Conservation (phyloP, 2,113 vertebrate species). For the Paramisgurnus dabryanus region DNA sequence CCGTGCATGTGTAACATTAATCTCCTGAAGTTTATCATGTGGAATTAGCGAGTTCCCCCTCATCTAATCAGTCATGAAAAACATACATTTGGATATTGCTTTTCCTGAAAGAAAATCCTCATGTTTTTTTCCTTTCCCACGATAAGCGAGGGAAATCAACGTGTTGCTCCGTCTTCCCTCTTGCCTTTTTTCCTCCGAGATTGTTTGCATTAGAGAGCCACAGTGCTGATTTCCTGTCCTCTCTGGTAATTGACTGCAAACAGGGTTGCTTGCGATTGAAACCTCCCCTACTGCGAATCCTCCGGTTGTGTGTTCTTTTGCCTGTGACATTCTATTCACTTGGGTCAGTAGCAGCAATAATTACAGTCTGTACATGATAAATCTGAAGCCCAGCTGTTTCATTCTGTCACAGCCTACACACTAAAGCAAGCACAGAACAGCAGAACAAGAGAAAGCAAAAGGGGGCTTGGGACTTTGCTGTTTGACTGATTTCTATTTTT, state of each 20-base stretch:
- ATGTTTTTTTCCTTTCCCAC: constrained; percentile 5
- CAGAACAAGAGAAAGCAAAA: constrained; percentile 34
- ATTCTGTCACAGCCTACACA: constrained; percentile 73
- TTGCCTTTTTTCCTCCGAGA: constrained; percentile 60
- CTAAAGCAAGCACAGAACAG: constrained; percentile 34
- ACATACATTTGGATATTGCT: constrained; percentile 1
- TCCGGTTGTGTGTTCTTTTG: constrained; percentile 62
- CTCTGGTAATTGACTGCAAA: constrained; percentile 78
- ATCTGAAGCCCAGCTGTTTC: constrained; percentile 84
- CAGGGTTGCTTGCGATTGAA: constrained; percentile 72
- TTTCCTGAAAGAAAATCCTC: not conserved
- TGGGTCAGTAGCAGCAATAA: constrained; percentile 83
- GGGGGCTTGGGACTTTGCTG: constrained; percentile 68
- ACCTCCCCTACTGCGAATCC: constrained; percentile 63
- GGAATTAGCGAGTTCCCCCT: constrained; percentile 27
- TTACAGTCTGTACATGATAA: constrained; percentile 83
- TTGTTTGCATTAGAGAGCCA: constrained; percentile 70
- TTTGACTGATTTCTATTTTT: constrained; percentile 76
- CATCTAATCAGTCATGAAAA: constrained; percentile 41
- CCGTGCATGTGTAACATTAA: not conserved
- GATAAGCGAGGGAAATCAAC: constrained; percentile 57
- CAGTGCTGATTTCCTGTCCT: constrained; percentile 71
- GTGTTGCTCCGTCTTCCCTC: constrained; percentile 47
- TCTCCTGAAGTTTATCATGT: constrained; percentile 38
- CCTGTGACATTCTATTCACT: constrained; percentile 73